phyloP scores from a whole-genome alignment of 2,113 vertebrate species.

The Pachypanchax playfairii region DNA sequence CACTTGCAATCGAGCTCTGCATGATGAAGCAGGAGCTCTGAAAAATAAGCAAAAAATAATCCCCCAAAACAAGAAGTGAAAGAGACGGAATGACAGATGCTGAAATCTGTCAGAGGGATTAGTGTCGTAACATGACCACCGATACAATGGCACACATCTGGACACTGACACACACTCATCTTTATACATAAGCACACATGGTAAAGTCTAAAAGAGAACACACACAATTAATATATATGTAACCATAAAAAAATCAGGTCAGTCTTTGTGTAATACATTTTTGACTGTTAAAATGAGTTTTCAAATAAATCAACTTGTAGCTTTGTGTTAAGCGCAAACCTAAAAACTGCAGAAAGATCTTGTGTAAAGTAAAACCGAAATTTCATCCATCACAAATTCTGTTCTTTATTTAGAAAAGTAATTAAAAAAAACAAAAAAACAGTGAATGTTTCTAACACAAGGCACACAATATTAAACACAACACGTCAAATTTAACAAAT shows the following conservation, averaged over 20 bases:
- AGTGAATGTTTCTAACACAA: not conserved
- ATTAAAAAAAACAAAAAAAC: no score
- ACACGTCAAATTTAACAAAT: not conserved
- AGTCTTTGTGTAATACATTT: no score
- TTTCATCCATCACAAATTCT: no score
- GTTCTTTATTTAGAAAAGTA: no score
- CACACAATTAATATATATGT: no score
- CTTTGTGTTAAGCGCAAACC: no score
- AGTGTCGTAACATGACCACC: constrained; percentile 42
- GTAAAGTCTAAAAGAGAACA: no score
- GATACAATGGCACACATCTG: constrained; percentile 35
- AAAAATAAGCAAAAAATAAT: constrained; percentile 7
- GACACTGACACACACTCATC: constrained; percentile 20
- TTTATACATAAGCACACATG: not conserved
- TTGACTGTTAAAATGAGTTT: no score
- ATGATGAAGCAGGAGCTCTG: not conserved
- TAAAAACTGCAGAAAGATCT: no score
- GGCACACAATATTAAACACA: not conserved
- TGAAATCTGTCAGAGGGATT: constrained; percentile 49
- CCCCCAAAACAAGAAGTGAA: constrained; percentile 36
- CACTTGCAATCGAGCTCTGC: not conserved
- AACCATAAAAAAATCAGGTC: no score
- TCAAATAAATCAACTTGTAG: no score
- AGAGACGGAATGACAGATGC: constrained; percentile 50
- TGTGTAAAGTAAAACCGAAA: no score